phyloP scores from a whole-genome alignment of 2,797 vertebrate species.

The Hybognathus amarus region DNA sequence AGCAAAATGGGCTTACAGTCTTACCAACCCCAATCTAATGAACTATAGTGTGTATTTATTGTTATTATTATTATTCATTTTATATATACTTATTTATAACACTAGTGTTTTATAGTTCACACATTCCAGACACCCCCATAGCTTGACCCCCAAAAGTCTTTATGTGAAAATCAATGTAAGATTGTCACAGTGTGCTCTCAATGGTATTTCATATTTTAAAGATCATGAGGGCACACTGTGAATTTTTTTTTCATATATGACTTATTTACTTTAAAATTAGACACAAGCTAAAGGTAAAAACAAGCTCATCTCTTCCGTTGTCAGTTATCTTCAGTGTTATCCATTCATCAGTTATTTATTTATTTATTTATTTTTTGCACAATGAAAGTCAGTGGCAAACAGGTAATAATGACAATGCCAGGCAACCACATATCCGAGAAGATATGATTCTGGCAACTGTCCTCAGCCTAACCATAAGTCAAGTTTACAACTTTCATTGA shows the following conservation, averaged over 20 bases:
- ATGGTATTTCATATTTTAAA: constrained; percentile 7
- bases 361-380: neutral
- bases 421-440: neutral
- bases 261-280: neutral
- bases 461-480: neutral
- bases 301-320: neutral
- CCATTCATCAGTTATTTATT: neutral
- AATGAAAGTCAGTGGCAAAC: neutral
- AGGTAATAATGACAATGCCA: neutral
- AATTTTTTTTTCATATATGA: constrained; percentile 45
- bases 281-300: neutral
- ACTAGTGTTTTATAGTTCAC: neutral
- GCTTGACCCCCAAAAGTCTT: constrained; percentile 54
- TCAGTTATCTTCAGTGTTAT: neutral
- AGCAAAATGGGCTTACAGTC: neutral
- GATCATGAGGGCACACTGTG: constrained; percentile 37
- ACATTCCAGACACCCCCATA: constrained; percentile 28
- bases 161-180: constrained; percentile 58
- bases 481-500: neutral
- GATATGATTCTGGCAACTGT: neutral
- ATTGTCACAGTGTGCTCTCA: constrained; percentile 44
- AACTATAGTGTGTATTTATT: neutral
- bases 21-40: neutral
- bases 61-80: neutral
- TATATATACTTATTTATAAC: neutral